Evolutionary conservation across 1,140 invertebrate species (phyloP).

Genomic region (Tetramorium simillimum): DNA sequence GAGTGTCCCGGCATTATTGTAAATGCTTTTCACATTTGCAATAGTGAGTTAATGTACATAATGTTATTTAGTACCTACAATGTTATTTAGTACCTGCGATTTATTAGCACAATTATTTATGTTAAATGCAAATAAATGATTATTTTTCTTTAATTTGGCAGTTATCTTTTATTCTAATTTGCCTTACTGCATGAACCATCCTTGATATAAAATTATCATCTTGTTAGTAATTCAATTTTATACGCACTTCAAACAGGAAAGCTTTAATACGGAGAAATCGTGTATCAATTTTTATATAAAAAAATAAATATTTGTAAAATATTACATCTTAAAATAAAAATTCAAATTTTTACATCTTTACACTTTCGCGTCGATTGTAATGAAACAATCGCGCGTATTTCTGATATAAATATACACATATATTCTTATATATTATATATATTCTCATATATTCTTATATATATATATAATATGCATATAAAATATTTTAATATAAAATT

Average conservation of each 20-base stretch:
- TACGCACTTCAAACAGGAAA: background rate
- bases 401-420: background rate
- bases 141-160: constrained; percentile 79
- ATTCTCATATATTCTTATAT: no score
- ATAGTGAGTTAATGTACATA: constrained; percentile 69
- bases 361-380: constrained; percentile 2
- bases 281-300: constrained; percentile 9
- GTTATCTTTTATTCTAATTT: constrained; percentile 74
- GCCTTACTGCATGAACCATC: constrained; percentile 67
- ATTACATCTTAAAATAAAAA: constrained; percentile 1
- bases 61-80: constrained; percentile 68
- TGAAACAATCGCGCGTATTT: background rate
- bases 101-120: constrained; percentile 78
- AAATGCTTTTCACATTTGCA: constrained; percentile 61
- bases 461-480: no score
- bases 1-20: constrained; percentile 65
- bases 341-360: constrained; percentile 1
- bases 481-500: no score
- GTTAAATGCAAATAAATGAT: constrained; percentile 80
- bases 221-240: constrained; percentile 21
- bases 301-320: constrained; percentile 12
- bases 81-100: constrained; percentile 71
- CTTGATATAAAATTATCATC: constrained; percentile 13
- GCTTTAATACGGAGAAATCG: background rate
- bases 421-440: background rate